Evolutionary conservation across 2,797 vertebrate species (phyloP).

Genomic region (Vipera ursinii): DNA sequence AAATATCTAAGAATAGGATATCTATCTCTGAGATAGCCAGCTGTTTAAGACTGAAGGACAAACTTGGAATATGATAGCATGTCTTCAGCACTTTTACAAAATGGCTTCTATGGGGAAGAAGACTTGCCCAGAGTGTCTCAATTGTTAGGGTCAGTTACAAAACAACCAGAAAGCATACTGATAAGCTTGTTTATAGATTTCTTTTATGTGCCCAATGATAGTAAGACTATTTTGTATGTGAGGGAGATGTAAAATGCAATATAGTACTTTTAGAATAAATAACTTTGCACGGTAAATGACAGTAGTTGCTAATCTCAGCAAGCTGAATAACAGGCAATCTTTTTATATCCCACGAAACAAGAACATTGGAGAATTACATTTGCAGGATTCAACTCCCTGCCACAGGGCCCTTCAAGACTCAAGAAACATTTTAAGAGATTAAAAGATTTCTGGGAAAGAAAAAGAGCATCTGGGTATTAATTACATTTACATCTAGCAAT

Average conservation of each 20-base stretch:
- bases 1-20: background rate
- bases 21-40: background rate
- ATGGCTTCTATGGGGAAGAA: background rate
- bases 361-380: background rate
- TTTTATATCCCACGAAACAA: background rate
- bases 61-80: background rate
- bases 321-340: background rate
- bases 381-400: background rate
- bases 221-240: background rate
- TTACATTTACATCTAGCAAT: conserved; percentile 4
- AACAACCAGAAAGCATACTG: background rate
- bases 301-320: background rate
- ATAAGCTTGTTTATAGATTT: background rate
- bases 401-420: background rate
- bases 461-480: conserved; percentile 4
- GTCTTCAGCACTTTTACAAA: background rate
- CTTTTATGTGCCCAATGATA: background rate
- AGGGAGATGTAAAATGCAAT: background rate
- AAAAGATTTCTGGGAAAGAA: background rate
- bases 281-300: background rate
- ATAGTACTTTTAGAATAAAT: background rate
- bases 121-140: background rate
- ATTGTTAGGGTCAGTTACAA: background rate
- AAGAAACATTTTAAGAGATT: background rate
- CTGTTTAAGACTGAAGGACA: background rate